Base-by-base conservation (phyloP, 1,140 invertebrate species). In the Rhyacophila brunnea region DNA sequence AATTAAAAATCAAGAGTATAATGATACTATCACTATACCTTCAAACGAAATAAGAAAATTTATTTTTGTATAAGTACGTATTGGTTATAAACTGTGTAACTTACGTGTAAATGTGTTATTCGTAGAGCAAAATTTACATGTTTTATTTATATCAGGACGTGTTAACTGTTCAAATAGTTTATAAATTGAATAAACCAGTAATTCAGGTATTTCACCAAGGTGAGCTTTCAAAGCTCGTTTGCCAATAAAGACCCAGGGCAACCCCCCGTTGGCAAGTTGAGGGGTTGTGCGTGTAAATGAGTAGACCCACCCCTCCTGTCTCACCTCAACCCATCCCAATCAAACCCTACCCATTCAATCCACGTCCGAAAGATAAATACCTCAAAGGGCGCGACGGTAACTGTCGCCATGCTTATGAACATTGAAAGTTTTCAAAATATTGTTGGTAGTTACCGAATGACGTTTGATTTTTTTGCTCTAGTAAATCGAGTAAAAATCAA, bases 181-280 rank as follows among this genome's bases (percentile, higher is more conserved):
- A n/a, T n/a, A n/a, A n/a, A n/a, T n/a, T n/a, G 23, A 28, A 28
- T 28, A 28, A 28, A 28, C 23, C 23, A 28, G 23, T 28, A 28
- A 28, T 28, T 28, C 23, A 28, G 23, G 23, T 28, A 28, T 5
- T 28, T 28, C 23, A 28, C 23, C 9, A 28, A 28, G 23, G 23
- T 28, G 23, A 28, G 23, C 23, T 5, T 28, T 28, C 23, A 28
- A 5, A 28, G 23, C 23, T 9, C 9, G 9, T 28, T 28, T 28
- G 9, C 23, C 23, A 52, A 52, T 52, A 20, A 42, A 52, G 50
- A 23, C 18, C 50, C 50, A 9, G 11, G 10, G 23, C 38, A 19
- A 38, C 50, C 50, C 50, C 50, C 50, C 19, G 50, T 36, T 42
- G 50, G 28, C 36, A 52, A 38, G 9, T 13, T 52, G 48, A 52